Conservation (phyloP, 2,113 vertebrate species). For the Camelus bactrianus region DNA sequence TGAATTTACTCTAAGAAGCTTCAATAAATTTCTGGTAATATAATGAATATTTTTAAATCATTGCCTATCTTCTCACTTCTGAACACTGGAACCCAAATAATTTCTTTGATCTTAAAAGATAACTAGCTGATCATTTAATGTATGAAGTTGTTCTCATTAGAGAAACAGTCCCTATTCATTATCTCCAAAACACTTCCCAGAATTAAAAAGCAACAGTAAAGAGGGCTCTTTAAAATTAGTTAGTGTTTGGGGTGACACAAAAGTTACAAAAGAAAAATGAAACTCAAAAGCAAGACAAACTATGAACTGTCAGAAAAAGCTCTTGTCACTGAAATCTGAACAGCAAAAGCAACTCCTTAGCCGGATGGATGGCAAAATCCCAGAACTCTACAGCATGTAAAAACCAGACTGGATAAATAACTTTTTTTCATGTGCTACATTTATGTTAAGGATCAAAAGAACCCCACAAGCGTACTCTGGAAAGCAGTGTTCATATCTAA, state of each 20-base stretch:
- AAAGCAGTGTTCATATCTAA: background rate
- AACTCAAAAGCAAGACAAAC: background rate
- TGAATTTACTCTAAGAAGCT: background rate
- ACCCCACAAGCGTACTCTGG: background rate
- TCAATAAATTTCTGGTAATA: background rate
- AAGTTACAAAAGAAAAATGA: slow-evolving; percentile 33
- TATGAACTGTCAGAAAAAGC: background rate
- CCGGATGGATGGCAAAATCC: background rate
- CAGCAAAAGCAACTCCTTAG: background rate
- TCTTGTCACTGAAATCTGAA: background rate
- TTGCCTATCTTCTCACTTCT: background rate
- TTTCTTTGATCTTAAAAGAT: background rate
- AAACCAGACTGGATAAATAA: background rate
- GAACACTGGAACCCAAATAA: slow-evolving; percentile 1
- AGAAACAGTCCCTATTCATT: background rate
- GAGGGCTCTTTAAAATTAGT: background rate
- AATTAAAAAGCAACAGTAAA: background rate
- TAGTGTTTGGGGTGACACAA: background rate
- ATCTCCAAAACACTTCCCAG: background rate
- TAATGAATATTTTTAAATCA: background rate
- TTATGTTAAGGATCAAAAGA: background rate
- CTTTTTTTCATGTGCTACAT: background rate
- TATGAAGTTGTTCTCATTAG: background rate
- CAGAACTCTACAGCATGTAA: background rate
- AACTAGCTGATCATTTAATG: background rate